Base-by-base conservation (phyloP, 2,113 vertebrate species). In the Macaca nemestrina region DNA sequence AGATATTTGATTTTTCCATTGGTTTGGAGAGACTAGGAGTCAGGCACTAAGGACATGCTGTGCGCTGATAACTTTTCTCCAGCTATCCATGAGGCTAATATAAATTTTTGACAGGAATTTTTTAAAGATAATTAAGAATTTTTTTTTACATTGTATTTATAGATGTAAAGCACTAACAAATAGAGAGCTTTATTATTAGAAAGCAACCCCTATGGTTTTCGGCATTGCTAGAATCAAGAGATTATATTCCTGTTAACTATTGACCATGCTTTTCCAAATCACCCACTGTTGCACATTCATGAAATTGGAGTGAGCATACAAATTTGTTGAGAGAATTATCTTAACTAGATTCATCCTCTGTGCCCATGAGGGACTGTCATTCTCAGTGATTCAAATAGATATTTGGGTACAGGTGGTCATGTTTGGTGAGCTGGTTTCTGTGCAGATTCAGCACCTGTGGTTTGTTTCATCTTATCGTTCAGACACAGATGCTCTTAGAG, bases 381-480 rank as follows among this genome's bases (percentile, higher is more conserved):
- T 96, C 88, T 90, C 88, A n/a, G 84, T 50, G 85, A 83, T 61
- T 95, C 72, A 90, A 25, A 86, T 82, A 25, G 50, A 3, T 43
- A 67, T 88, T 64, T 88, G 82, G 81, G 57, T 82, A 48, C 85
- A 97, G 95, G 95, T 86, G 93, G n/a, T 40, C 80, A 10, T 12
- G 32, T 89, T 20, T 57, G 89, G 83, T 1, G 13, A 38, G 43
- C 92, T 57, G 83, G 38, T 50, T 85, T 81, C 90, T 67, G 22
- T 23, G 3, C 13, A 0, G 12, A 5, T 40, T 59, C 0, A 0
- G n/a, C 59, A 80, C 55, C 90, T 89, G 88, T 48, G 78, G 59
- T 73, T 88, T 70, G 84, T 64, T 85, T n/a, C 20, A 14, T 88
- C 30, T 93, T 64, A 23, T 45, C 55, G 6, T 40, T n/a, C 45